A percentile compares a stretch with the other conserved stretches of the same genome.
Conservation (phyloP, 2,888 invertebrate species). For the Clunio marinus region DNA sequence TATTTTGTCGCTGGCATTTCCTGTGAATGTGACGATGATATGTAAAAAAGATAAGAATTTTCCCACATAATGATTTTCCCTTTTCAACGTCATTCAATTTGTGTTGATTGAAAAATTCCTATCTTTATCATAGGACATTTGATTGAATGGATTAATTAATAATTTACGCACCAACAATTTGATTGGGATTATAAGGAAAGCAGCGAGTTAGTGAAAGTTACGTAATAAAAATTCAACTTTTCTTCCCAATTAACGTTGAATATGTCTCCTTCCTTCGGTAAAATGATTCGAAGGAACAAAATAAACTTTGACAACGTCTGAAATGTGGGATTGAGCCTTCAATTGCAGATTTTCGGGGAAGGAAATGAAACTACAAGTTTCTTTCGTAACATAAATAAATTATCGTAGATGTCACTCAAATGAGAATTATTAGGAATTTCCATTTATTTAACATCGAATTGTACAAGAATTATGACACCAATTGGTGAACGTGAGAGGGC, state of each 20-base stretch:
- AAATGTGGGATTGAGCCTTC: too few species aligned
- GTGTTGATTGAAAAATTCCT: conserved; percentile 22
- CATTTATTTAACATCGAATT: background rate
- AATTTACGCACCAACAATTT: background rate
- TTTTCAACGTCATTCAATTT: background rate
- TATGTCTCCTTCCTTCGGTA: too few species aligned
- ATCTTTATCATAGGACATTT: conserved; percentile 2
- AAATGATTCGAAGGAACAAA: background rate
- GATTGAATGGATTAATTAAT: conserved; percentile 14
- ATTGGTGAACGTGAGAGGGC: background rate
- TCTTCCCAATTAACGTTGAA: background rate
- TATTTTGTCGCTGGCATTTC: background rate
- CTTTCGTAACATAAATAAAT: conserved; percentile 25
- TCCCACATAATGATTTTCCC: background rate
- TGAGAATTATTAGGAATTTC: background rate
- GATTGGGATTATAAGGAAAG: too few species aligned
- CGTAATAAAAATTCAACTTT: too few species aligned
- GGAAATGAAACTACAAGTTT: background rate
- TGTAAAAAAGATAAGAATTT: background rate
- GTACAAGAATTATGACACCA: conserved; percentile 10
- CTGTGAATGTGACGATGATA: conserved; percentile 8
- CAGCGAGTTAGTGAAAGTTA: too few species aligned
- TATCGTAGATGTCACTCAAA: conserved; percentile 16
- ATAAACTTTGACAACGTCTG: background rate
- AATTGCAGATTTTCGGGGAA: background rate